phyloP scores from a whole-genome alignment of 2,113 vertebrate species.

The Pollimyrus isidori region DNA sequence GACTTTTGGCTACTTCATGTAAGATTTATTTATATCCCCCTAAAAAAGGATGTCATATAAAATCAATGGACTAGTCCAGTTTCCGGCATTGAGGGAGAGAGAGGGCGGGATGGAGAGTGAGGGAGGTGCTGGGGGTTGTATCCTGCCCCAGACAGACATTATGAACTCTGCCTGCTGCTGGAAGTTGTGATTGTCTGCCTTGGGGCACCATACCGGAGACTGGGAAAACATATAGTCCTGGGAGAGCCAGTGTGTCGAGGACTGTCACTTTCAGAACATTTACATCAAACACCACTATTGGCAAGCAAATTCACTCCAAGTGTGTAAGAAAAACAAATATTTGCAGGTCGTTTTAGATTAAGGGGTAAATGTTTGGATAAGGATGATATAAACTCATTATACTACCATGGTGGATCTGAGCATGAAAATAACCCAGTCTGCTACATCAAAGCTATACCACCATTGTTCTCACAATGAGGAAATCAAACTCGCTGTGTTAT shows the following conservation, averaged over 20 bases:
- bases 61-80: no score
- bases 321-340: not conserved
- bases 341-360: not conserved
- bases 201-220: not conserved
- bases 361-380: not conserved
- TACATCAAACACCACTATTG: not conserved
- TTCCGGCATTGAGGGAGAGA: constrained; percentile 49
- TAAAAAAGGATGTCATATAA: no score
- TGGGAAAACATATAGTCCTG: not conserved
- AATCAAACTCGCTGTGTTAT: constrained; percentile 61
- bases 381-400: not conserved
- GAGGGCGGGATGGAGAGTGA: constrained; percentile 15
- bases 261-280: not conserved
- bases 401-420: not conserved
- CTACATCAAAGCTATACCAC: constrained; percentile 65
- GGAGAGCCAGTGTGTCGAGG: not conserved
- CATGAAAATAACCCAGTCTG: constrained; percentile 45
- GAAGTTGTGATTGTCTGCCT: not conserved
- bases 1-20: constrained; percentile 1
- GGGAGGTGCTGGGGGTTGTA: constrained; percentile 17
- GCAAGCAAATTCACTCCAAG: not conserved
- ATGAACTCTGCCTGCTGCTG: constrained; percentile 18
- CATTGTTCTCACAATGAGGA: constrained; percentile 64
- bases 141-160: constrained; percentile 28
- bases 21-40: no score